Evolutionary conservation across 2,797 vertebrate species (phyloP).

Genomic region (Aphelocoma californica): DNA sequence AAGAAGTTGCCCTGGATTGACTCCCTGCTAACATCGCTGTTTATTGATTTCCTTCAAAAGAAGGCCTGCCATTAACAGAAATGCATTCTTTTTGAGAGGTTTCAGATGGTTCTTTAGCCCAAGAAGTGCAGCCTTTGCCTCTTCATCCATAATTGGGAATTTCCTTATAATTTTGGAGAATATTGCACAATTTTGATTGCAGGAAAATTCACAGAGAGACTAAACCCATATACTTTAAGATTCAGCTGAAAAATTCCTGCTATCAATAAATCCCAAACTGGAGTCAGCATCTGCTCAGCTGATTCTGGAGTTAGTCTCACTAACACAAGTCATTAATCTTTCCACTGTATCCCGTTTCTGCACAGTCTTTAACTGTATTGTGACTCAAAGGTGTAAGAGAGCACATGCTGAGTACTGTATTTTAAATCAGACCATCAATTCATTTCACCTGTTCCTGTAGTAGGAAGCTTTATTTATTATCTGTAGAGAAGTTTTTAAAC

Average conservation of each 20-base stretch:
- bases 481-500: background rate
- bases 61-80: background rate
- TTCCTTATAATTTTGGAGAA: background rate
- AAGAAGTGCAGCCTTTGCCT: background rate
- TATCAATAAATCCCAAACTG: background rate
- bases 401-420: background rate
- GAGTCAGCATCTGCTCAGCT: background rate
- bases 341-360: background rate
- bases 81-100: background rate
- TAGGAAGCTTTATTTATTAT: background rate
- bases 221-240: background rate
- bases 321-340: background rate
- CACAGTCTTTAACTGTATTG: background rate
- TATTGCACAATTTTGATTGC: background rate
- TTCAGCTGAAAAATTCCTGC: background rate
- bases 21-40: background rate
- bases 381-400: background rate
- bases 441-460: background rate
- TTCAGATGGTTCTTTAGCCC: background rate
- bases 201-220: background rate
- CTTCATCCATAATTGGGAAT: background rate
- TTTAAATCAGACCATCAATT: background rate
- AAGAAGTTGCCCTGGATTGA: background rate
- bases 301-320: background rate
- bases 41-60: background rate